Evolutionary conservation across 2,797 vertebrate genomes (phyloP), one percentile per base, ranked within the genome.

Genomic region (Streptopelia turtur): DNA sequence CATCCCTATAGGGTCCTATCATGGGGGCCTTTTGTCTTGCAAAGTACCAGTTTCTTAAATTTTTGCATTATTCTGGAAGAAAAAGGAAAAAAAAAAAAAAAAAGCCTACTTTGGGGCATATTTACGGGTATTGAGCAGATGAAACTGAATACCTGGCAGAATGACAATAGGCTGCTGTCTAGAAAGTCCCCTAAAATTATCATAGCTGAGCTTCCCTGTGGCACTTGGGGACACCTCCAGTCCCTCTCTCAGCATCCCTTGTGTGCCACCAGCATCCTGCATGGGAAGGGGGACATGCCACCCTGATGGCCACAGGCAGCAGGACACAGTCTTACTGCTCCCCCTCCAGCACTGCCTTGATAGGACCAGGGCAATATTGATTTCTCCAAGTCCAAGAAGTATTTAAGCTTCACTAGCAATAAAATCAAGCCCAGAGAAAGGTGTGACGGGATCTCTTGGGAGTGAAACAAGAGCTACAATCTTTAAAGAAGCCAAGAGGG

Each of bases 401-500:
- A 66, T 63, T 79, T 92, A 75, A 87, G 80, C 30, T 87, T 39
- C 31, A 35, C 68, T 92, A 71, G 33, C 31, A 64, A 43, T 53
- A 52, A 68, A 87, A 93, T 83, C 71, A 80, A 87, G 69, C 69
- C 66, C 70, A 63, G 63, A 33, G 59, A 76, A 87, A 92, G 89
- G 84, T 87, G 78, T 4, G 1, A 77, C 0, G 15, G 64, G 37
- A 89, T 96, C 75, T 94, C 96, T 82, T 60, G 88, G 82, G 87
- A 87, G 45, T 57, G 43, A 89, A 94, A 92, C 1, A 2, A 80
- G 95, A 91, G 81, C 65, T 94, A 49, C 30, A 11, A 59, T 93
- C 83, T 92, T 83, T 85, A 75, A 89, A 81, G 79, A 87, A 96
- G 45, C 83, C 49, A 87, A 87, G 89, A 93, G 96, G 90, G 82